phyloP scores from a whole-genome alignment of 2,113 vertebrate genomes.

The Menura novaehollandiae region DNA sequence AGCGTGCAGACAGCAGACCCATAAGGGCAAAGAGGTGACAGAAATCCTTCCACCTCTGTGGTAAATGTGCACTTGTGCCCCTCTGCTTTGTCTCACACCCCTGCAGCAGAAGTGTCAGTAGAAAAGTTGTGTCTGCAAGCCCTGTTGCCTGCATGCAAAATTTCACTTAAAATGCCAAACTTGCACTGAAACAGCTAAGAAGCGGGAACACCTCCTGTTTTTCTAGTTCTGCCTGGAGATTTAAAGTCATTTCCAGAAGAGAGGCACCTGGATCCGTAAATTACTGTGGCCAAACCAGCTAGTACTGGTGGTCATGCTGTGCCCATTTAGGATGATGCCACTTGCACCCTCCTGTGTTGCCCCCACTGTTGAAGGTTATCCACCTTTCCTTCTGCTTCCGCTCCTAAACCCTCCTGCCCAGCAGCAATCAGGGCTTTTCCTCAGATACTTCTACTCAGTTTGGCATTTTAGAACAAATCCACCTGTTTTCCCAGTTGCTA shows the following conservation, averaged over 20 bases:
- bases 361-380: neutral
- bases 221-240: neutral
- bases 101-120: neutral
- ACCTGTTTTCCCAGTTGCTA: neutral
- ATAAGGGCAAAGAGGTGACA: neutral
- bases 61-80: neutral
- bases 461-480: neutral
- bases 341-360: neutral
- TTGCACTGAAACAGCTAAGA: neutral
- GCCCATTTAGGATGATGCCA: neutral
- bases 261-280: neutral
- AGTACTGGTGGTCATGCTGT: neutral
- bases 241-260: neutral
- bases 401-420: neutral
- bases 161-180: neutral
- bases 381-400: neutral
- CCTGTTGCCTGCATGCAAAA: neutral
- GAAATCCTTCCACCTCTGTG: neutral
- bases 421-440: neutral
- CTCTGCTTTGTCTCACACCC: neutral
- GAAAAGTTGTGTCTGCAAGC: neutral
- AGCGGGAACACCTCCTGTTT: neutral
- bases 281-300: neutral
- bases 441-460: neutral
- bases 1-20: neutral